Conservation (phyloP, 1,140 invertebrate species). For the Polypedilum vanderplanki region DNA sequence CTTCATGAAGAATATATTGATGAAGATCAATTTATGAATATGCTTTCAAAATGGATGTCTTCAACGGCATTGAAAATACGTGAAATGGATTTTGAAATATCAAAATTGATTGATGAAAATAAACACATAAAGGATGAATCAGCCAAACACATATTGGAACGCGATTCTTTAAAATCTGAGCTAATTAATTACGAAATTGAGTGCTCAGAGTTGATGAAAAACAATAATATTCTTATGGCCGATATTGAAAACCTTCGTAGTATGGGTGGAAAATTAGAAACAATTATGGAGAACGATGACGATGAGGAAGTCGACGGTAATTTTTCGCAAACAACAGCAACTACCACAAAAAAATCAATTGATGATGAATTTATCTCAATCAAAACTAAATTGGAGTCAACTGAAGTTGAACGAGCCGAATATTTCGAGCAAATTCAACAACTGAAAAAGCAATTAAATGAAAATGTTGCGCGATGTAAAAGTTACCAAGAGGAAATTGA, state of each 20-base stretch:
- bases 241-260: constrained; percentile 55
- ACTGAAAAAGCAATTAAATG: constrained; percentile 29
- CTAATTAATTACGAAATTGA: constrained; percentile 55
- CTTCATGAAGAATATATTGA: neutral
- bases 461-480: constrained; percentile 16
- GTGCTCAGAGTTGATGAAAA: constrained; percentile 56
- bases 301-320: constrained; percentile 39
- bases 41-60: neutral
- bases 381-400: neutral
- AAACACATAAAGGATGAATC: constrained; percentile 33
- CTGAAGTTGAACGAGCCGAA: constrained; percentile 35
- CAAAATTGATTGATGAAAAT: constrained; percentile 24
- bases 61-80: neutral
- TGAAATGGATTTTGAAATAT: constrained; percentile 26
- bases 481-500: constrained; percentile 31
- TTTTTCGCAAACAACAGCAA: neutral
- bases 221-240: constrained; percentile 56
- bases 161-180: constrained; percentile 51
- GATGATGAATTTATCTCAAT: neutral
- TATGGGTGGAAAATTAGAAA: constrained; percentile 51
- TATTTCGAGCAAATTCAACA: constrained; percentile 33
- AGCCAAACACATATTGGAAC: constrained; percentile 43
- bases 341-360: neutral
- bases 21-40: neutral
- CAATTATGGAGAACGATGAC: constrained; percentile 51